These are phyloP conservation scores for Strongylocentrotus purpuratus DNA, from an alignment of 35 echinoderm and acorn worm genomes.

Conservation along the genomic window DNA sequence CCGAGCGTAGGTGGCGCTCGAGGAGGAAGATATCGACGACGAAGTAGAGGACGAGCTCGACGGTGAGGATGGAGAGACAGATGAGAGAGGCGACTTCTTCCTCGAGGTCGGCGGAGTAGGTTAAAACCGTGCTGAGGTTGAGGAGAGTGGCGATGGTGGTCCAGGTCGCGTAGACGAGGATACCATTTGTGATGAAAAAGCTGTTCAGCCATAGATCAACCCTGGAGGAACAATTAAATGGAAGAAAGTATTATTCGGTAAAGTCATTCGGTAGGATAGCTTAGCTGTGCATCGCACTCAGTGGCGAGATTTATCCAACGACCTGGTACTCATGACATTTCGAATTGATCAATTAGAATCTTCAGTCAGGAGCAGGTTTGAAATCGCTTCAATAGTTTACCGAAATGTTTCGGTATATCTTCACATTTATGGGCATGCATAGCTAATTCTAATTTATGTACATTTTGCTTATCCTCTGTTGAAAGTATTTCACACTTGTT, in stretches of 20 bases:
- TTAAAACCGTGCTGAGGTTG: constrained; percentile 61
- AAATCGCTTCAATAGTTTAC: too few species aligned
- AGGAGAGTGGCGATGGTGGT: constrained; percentile 67
- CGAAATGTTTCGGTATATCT: too few species aligned
- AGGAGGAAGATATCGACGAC: constrained; percentile 57
- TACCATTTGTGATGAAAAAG: constrained; percentile 67
- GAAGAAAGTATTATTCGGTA: background rate
- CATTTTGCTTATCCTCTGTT: too few species aligned
- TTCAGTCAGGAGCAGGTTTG: too few species aligned
- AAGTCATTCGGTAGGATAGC: too few species aligned
- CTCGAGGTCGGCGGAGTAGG: constrained; percentile 34
- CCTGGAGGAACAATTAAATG: background rate
- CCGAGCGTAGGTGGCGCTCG: constrained; percentile 63
- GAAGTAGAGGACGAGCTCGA: constrained; percentile 57
- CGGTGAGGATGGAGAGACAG: constrained; percentile 44
- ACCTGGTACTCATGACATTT: background rate
- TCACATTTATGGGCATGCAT: too few species aligned
- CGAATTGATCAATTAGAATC: background rate
- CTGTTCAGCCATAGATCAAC: constrained; percentile 58
- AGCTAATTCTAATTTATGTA: too few species aligned
- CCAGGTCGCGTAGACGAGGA: constrained; percentile 76
- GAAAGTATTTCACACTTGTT: too few species aligned
- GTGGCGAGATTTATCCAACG: background rate
- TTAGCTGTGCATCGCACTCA: background rate
- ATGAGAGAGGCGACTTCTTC: constrained; percentile 53